Conservation (phyloP, 2,113 vertebrate genomes). For the Phylloscopus whistleri region DNA sequence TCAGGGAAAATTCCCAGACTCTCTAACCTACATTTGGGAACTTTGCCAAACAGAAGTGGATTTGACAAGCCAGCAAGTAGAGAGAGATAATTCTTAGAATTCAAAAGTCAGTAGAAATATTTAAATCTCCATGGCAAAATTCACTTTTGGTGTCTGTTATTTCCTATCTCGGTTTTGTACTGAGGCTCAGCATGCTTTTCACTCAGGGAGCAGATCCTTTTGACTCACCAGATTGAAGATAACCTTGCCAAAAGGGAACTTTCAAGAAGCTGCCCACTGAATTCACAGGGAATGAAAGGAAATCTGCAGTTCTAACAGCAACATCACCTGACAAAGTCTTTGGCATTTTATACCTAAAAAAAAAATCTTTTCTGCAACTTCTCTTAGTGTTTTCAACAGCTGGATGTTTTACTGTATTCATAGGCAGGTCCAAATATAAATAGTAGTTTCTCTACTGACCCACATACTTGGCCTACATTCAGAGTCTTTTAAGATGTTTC, state of each 20-base stretch:
- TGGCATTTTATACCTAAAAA: neutral
- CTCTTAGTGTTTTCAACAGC: slow-evolving; percentile 33
- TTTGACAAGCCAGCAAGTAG: neutral
- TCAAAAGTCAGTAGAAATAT: neutral
- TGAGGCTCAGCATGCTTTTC: neutral
- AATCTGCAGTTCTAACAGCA: neutral
- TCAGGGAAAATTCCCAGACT: neutral
- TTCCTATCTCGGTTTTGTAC: neutral
- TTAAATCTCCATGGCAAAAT: neutral
- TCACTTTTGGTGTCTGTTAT: neutral
- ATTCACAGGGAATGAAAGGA: neutral
- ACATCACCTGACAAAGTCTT: neutral
- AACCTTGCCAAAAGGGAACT: neutral
- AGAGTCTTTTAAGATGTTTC: slow-evolving; percentile 41
- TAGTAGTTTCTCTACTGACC: slow-evolving; percentile 51
- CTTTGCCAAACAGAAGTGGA: neutral
- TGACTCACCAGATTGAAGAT: neutral
- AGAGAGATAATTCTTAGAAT: neutral
- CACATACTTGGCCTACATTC: slow-evolving; percentile 54
- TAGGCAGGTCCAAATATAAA: slow-evolving; percentile 32
- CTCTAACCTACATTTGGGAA: neutral
- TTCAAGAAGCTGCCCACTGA: neutral
- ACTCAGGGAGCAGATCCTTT: neutral
- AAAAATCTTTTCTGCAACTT: neutral
- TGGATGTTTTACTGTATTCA: slow-evolving; percentile 21